phyloP scores from a whole-genome alignment of 2,888 invertebrate genomes.

The Stenolophus ochropezus region DNA sequence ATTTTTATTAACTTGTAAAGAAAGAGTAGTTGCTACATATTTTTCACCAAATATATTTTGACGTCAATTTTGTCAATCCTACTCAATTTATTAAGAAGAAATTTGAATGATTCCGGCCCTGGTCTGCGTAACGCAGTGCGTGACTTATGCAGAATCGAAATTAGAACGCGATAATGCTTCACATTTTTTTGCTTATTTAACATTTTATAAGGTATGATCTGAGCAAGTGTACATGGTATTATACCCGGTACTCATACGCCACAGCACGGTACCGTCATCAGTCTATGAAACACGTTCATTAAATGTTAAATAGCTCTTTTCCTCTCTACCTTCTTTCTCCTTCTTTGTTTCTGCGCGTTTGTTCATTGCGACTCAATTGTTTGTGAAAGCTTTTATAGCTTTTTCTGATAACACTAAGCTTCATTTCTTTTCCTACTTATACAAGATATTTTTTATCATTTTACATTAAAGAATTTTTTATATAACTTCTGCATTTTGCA shows the following conservation, averaged over 20 bases:
- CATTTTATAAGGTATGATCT: conserved; percentile 49
- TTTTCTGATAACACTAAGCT: conserved; percentile 15
- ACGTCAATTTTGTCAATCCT: too few relatives aligned
- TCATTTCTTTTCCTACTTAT: background rate
- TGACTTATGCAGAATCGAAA: conserved; percentile 51
- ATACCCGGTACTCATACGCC: conserved; percentile 3
- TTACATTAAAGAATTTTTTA: background rate
- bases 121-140: conserved; percentile 48
- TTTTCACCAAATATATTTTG: too few relatives aligned
- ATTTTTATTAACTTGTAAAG: too few relatives aligned
- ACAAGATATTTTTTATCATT: background rate
- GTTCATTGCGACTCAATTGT: conserved; percentile 19
- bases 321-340: conserved; percentile 7
- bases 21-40: too few relatives aligned
- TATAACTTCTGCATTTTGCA: background rate
- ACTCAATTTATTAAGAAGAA: too few relatives aligned
- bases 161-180: conserved; percentile 51
- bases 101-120: background rate
- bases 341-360: conserved; percentile 24
- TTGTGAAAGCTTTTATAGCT: conserved; percentile 24
- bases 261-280: background rate
- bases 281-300: conserved; percentile 38
- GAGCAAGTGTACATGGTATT: conserved; percentile 41
- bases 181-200: conserved; percentile 55
- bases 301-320: conserved; percentile 36